Evolutionary conservation across 2,888 invertebrate genomes (phyloP).

Genomic region (Helicoverpa assulta): DNA sequence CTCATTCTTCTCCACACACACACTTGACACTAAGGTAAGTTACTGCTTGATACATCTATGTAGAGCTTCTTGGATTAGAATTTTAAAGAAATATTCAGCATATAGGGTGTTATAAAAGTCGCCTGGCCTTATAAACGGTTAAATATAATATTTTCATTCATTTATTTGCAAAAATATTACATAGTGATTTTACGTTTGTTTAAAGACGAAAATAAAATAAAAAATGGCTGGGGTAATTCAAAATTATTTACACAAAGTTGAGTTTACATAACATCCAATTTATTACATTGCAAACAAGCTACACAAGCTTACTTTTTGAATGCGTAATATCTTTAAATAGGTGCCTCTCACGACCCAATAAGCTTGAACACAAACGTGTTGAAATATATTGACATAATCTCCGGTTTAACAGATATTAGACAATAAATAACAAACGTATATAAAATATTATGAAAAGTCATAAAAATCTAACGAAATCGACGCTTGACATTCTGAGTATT

Average conservation of each 20-base stretch:
- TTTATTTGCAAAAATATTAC: no score
- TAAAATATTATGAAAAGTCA: slow-evolving; percentile 42
- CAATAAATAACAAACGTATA: slow-evolving; percentile 29
- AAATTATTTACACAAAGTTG: no score
- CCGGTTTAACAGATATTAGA: slow-evolving; percentile 27
- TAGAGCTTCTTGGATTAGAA: no score
- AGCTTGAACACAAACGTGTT: slow-evolving; percentile 33
- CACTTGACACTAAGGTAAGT: slow-evolving; percentile 84
- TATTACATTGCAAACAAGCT: slow-evolving; percentile 31
- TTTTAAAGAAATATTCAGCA: no score
- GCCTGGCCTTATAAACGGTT: no score
- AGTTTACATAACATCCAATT: slow-evolving; percentile 5
- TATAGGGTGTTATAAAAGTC: no score
- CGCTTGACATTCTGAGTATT: slow-evolving; percentile 46
- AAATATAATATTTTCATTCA: no score
- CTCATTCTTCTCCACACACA: slow-evolving; percentile 82
- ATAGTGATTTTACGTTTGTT: not conserved
- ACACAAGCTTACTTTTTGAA: slow-evolving; percentile 26
- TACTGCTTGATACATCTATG: no score
- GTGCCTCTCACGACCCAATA: slow-evolving; percentile 35
- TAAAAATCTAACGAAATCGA: slow-evolving; percentile 45
- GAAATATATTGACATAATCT: slow-evolving; percentile 44
- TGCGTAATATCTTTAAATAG: slow-evolving; percentile 9
- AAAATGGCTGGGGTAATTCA: no score
- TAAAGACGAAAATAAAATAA: not conserved